Evolutionary conservation across 2,797 vertebrate species (phyloP).

Genomic region (Limosa lapponica): DNA sequence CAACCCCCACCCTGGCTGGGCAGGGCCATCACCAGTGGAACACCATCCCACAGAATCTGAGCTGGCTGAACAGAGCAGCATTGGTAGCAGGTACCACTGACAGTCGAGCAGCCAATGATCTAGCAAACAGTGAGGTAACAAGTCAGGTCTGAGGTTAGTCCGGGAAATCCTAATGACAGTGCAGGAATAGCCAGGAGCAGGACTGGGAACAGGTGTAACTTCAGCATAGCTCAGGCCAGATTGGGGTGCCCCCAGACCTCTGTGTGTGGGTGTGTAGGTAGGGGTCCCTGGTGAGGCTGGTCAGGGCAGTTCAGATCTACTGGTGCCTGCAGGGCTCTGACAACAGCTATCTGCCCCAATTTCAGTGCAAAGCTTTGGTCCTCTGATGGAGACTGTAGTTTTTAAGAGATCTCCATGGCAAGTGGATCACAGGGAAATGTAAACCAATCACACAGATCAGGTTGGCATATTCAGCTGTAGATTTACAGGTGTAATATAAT

Average conservation of each 20-base stretch:
- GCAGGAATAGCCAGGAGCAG: not conserved
- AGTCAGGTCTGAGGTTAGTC: not conserved
- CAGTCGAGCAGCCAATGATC: not conserved
- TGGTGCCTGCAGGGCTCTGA: not conserved
- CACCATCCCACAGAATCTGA: not conserved
- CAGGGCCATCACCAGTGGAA: not conserved
- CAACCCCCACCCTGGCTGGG: fast-evolving
- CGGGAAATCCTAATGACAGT: not conserved
- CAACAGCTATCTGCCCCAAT: fast-evolving
- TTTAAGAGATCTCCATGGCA: not conserved
- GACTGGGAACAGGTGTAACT: not conserved
- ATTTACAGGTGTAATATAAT: not conserved
- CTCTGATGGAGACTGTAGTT: not conserved
- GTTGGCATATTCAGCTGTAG: not conserved
- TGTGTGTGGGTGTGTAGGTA: fast-evolving
- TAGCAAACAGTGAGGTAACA: not conserved
- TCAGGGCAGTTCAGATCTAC: fast-evolving
- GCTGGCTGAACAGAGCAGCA: not conserved
- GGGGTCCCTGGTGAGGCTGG: not conserved
- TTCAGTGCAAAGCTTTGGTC: not conserved
- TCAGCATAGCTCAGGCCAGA: not conserved
- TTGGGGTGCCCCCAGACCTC: not conserved
- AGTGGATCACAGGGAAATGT: not conserved
- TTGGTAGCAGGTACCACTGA: not conserved
- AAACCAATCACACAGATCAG: not conserved